Base-by-base conservation (phyloP, 2,797 vertebrate genomes). In the Cuniculus paca region DNA sequence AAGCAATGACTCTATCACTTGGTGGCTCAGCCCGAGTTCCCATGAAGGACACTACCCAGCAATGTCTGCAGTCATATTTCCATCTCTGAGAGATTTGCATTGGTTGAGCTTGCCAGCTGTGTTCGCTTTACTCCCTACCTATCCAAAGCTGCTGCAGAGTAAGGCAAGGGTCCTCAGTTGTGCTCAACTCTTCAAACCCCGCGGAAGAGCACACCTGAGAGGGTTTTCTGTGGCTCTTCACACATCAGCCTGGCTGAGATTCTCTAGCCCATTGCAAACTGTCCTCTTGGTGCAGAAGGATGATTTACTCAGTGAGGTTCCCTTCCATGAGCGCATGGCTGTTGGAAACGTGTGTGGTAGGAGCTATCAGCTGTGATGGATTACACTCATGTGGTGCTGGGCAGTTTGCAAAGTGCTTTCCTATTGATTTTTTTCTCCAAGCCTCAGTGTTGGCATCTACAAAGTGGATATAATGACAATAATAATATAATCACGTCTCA, bases 361-460 rank as follows among this genome's bases (percentile, higher is more conserved):
- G 52, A 24, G 13, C 26, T 12, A 1, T 45, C 36, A 42, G 36
- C 80, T 61, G 70, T 13, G 56, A 91, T 56, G 28, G 45, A 36
- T 87, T 12, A 34, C 13, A 26, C 36, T 61, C 61, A 2, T 10
- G 70, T 19, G 22, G 22, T 54, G 24, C 39, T 13, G 54, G 60
- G 52, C 88, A 93, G 42, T 79, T 54, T 50, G 70, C 45, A 84
- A 82, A 96, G 45, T 3, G 20, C 60, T 87, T 90, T 92, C 36
- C 0, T 92, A 12, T 16, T 1, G 0, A n/a, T 88, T 90, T 94
- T 90, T 92, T 93, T 90, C 88, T 48, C 61, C 56, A 48, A 36
- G 58, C 88, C 93, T 96, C 95, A 88, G 56, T 95, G 77, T 96
- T 79, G 72, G 79, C 63, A 77, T 95, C 80, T 94, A 75, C 45